phyloP scores from a whole-genome alignment of 2,888 invertebrate genomes.

The Agapostemon virescens region DNA sequence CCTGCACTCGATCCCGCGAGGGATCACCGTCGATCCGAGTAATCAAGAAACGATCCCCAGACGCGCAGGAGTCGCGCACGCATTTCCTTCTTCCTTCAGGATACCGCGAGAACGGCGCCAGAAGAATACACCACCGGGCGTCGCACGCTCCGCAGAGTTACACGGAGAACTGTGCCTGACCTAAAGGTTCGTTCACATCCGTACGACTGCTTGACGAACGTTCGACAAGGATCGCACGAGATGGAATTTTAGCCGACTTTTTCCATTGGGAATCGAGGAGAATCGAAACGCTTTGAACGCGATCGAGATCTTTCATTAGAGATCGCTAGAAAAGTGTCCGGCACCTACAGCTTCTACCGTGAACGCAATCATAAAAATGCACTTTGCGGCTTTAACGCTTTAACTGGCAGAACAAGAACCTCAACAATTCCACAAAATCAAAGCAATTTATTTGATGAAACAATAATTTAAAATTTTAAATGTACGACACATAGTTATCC shows the following conservation, averaged over 20 bases:
- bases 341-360: too few species aligned
- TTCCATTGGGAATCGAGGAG: not conserved
- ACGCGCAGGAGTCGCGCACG: conserved; percentile 11
- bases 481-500: too few species aligned
- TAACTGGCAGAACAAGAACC: too few species aligned
- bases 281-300: not conserved
- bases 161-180: conserved; percentile 23
- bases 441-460: too few species aligned
- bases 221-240: not conserved
- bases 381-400: too few species aligned
- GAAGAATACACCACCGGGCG: conserved; percentile 26
- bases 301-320: not conserved
- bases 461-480: too few species aligned
- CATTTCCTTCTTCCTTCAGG: conserved; percentile 19
- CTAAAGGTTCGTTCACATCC: not conserved
- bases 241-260: not conserved
- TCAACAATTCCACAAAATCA: too few species aligned
- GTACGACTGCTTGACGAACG: not conserved
- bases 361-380: too few species aligned
- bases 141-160: conserved; percentile 51
- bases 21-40: conserved; percentile 45
- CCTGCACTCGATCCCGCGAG: conserved; percentile 37
- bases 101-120: conserved; percentile 28
- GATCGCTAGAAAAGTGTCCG: not conserved
- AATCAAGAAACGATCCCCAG: conserved; percentile 50